Evolutionary conservation across 2,113 vertebrate species (phyloP).

Genomic region (Shinisaurus crocodilurus): DNA sequence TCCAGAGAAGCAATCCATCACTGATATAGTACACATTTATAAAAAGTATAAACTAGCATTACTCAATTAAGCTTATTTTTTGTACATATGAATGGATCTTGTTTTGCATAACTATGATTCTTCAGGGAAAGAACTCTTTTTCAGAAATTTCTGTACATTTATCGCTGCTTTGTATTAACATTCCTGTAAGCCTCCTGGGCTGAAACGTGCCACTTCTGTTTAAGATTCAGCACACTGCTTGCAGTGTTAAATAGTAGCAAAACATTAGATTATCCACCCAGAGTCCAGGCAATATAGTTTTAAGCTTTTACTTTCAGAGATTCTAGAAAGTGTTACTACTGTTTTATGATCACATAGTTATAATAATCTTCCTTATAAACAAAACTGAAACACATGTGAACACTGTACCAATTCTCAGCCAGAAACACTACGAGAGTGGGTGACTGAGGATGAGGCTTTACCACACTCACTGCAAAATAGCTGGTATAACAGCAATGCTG

Average conservation of each 20-base stretch:
- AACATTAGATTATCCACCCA: neutral
- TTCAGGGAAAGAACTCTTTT: neutral
- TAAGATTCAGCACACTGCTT: neutral
- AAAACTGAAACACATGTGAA: slow-evolving; percentile 7
- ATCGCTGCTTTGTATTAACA: neutral
- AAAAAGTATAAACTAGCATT: neutral
- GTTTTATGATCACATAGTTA: neutral
- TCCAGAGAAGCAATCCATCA: neutral
- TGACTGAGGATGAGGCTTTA: accelerated
- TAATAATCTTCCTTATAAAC: slow-evolving; percentile 16
- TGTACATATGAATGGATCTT: neutral
- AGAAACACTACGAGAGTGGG: neutral
- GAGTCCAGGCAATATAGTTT: no score
- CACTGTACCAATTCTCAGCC: neutral
- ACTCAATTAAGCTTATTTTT: neutral
- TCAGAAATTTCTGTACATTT: neutral
- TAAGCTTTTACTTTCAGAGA: neutral
- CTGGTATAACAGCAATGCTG: neutral
- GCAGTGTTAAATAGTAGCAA: no score
- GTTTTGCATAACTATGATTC: neutral
- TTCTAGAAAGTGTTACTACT: slow-evolving; percentile 8
- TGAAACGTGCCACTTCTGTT: neutral
- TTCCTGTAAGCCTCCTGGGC: neutral
- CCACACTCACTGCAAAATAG: neutral
- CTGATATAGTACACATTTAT: neutral